Conservation (phyloP, 2,888 invertebrate species). For the Nomada hirtipes region DNA sequence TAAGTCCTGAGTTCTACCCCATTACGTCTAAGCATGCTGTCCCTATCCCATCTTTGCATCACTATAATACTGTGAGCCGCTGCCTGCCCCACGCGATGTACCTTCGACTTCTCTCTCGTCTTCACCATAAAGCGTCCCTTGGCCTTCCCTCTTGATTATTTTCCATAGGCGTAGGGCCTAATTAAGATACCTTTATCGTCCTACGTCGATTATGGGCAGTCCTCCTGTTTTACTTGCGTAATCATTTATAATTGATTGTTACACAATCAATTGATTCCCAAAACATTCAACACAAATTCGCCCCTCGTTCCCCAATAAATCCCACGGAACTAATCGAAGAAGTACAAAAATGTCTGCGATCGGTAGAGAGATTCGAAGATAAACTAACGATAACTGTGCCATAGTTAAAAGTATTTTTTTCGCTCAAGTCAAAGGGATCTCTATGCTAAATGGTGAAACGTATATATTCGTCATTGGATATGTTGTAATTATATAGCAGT, state of each 20-base stretch:
- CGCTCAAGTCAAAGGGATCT: no score
- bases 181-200: constrained; percentile 65
- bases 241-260: not conserved
- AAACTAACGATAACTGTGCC: no score
- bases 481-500: not conserved
- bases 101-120: constrained; percentile 68
- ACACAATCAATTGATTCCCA: no score
- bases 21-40: constrained; percentile 78
- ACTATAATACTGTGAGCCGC: constrained; percentile 72
- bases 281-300: no score
- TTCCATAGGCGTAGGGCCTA: constrained; percentile 76
- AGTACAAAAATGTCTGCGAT: no score
- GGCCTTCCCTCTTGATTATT: constrained; percentile 78
- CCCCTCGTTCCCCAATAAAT: no score
- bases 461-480: not conserved
- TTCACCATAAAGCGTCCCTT: constrained; percentile 73
- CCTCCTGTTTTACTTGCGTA: not conserved
- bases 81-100: constrained; percentile 69
- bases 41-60: constrained; percentile 75
- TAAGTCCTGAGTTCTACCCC: constrained; percentile 79
- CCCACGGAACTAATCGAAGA: no score
- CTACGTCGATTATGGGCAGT: constrained; percentile 19
- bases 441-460: not conserved
- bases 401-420: no score
- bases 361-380: no score